Conservation (phyloP, 1,140 invertebrate species). For the Hycleus phaleratus region DNA sequence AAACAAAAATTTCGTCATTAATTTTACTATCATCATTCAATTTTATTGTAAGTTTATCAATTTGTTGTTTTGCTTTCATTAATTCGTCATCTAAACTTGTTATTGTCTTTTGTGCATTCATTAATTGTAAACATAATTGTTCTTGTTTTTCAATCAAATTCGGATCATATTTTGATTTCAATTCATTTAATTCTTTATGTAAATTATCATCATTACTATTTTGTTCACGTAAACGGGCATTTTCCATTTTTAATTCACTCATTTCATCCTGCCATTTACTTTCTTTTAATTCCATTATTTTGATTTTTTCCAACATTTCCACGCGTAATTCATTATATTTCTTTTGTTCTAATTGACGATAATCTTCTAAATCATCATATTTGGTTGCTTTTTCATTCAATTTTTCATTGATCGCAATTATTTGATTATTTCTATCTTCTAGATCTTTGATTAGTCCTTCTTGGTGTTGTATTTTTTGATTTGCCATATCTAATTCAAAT, state of each 20-base stretch:
- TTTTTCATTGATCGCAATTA: background rate
- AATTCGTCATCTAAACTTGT: conserved; percentile 19
- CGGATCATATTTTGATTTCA: background rate
- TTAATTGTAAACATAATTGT: conserved; percentile 21
- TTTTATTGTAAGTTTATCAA: conserved; percentile 6
- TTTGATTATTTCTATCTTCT: background rate
- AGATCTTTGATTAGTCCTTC: conserved; percentile 1
- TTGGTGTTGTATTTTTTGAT: conserved; percentile 13
- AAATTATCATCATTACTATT: background rate
- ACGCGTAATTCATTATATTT: background rate
- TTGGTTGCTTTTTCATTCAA: conserved; percentile 1
- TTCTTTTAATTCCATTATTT: background rate
- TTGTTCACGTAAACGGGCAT: background rate
- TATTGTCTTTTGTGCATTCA: conserved; percentile 22
- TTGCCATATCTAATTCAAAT: conserved; percentile 17
- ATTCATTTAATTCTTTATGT: background rate
- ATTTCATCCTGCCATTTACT: background rate
- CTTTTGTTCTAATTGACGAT: too few relatives aligned
- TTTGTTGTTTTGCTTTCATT: conserved; percentile 1
- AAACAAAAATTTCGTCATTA: conserved; percentile 9
- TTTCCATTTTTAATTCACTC: background rate
- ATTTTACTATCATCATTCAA: background rate
- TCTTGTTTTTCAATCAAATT: conserved; percentile 6
- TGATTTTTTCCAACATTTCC: background rate
- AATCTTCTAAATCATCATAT: background rate